These are phyloP conservation scores for Druceiella hillmani DNA, from an alignment of 2,888 invertebrate species.

Conservation along the genomic window DNA sequence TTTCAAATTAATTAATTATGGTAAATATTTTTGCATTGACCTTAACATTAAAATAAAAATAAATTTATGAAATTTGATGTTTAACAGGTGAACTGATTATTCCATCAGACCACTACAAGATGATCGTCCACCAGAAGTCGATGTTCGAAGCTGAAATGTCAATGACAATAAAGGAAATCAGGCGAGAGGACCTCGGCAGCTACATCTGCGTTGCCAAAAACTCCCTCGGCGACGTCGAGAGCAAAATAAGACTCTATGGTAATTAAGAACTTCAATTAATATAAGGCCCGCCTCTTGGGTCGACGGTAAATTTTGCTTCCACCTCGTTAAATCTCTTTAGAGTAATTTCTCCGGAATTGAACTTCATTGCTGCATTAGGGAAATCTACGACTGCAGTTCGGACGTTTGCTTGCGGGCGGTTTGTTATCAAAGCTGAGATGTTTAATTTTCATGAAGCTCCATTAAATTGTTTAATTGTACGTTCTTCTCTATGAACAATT, in stretches of 20 bases:
- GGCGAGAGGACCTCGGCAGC: constrained; percentile 73
- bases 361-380: too few species aligned
- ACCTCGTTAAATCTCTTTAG: background rate
- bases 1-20: too few species aligned
- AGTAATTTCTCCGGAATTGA: too few species aligned
- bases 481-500: too few species aligned
- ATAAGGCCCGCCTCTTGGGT: background rate
- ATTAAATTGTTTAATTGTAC: too few species aligned
- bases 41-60: too few species aligned
- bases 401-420: too few species aligned
- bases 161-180: constrained; percentile 73
- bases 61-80: too few species aligned
- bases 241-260: constrained; percentile 87
- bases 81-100: constrained; percentile 83
- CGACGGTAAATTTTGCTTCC: background rate
- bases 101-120: constrained; percentile 76
- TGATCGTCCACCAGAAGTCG: constrained; percentile 65
- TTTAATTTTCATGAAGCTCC: too few species aligned
- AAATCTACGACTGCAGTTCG: too few species aligned
- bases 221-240: constrained; percentile 82
- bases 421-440: too few species aligned
- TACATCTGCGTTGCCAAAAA: constrained; percentile 86
- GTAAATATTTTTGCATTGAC: too few species aligned
- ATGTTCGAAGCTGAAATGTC: constrained; percentile 82
- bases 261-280: constrained; percentile 30